phyloP scores from a whole-genome alignment of 2,888 invertebrate species.

The Archips crataeganus region DNA sequence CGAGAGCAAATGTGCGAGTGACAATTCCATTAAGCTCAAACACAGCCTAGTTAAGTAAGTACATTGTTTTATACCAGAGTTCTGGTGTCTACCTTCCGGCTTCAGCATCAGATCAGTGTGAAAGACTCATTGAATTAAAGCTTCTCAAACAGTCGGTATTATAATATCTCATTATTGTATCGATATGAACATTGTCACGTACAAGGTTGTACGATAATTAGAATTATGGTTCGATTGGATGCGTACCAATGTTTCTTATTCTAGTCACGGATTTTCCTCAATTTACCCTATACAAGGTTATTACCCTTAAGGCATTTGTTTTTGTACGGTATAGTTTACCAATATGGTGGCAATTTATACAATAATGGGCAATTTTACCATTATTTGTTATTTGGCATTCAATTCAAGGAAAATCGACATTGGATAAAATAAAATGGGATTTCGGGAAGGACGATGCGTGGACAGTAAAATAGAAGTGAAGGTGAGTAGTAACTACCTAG shows the following conservation, averaged over 20 bases:
- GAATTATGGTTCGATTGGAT: constrained; percentile 31
- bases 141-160: no score
- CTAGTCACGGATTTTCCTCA: constrained; percentile 37
- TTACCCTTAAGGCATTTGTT: constrained; percentile 30
- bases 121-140: no score
- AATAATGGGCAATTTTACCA: not conserved
- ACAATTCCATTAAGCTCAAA: no score
- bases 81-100: no score
- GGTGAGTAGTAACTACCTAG: no score
- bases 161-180: constrained; percentile 16
- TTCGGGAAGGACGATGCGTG: not conserved
- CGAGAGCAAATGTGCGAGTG: no score
- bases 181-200: constrained; percentile 32
- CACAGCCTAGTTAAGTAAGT: no score
- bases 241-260: constrained; percentile 16
- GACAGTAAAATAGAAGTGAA: not conserved
- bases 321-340: constrained; percentile 25
- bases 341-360: constrained; percentile 11
- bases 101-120: no score
- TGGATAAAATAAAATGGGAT: not conserved
- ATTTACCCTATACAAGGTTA: constrained; percentile 24
- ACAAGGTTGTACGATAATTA: constrained; percentile 28
- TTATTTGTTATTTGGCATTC: constrained; percentile 1
- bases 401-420: not conserved
- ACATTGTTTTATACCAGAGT: no score